Conservation (phyloP, 2,888 invertebrate genomes). For the Chloromyia formosa region DNA sequence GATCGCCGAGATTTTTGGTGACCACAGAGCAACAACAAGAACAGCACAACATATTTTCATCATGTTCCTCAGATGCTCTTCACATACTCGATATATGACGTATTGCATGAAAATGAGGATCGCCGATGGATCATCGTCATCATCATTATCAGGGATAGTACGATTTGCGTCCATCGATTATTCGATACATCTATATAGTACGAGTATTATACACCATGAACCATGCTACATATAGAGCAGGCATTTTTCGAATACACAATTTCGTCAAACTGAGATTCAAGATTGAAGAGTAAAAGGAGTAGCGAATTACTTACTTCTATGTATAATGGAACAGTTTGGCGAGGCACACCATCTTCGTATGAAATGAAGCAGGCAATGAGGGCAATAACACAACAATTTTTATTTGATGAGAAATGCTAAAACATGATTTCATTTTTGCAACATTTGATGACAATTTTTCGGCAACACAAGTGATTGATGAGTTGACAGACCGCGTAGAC, state of each 20-base stretch:
- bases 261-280: neutral
- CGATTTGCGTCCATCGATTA: constrained; percentile 25
- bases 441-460: constrained; percentile 41
- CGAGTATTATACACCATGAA: too few species aligned
- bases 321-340: neutral
- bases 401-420: constrained; percentile 41
- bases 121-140: constrained; percentile 34
- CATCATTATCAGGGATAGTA: constrained; percentile 21
- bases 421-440: constrained; percentile 44
- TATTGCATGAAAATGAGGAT: constrained; percentile 34
- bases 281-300: neutral
- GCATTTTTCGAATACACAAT: constrained; percentile 15
- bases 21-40: neutral
- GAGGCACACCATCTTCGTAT: neutral
- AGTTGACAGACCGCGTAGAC: constrained; percentile 37
- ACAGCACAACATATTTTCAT: neutral
- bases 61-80: neutral
- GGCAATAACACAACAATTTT: constrained; percentile 39
- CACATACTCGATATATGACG: constrained; percentile 7
- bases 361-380: constrained; percentile 4
- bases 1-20: constrained; percentile 34
- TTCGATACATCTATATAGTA: too few species aligned
- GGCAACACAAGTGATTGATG: constrained; percentile 39
- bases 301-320: too few species aligned
- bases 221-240: neutral